Percentiles rank a stretch among this genome's conserved stretches.
phyloP scores from a whole-genome alignment of 2,113 vertebrate genomes.

The Lipotes vexillifer region DNA sequence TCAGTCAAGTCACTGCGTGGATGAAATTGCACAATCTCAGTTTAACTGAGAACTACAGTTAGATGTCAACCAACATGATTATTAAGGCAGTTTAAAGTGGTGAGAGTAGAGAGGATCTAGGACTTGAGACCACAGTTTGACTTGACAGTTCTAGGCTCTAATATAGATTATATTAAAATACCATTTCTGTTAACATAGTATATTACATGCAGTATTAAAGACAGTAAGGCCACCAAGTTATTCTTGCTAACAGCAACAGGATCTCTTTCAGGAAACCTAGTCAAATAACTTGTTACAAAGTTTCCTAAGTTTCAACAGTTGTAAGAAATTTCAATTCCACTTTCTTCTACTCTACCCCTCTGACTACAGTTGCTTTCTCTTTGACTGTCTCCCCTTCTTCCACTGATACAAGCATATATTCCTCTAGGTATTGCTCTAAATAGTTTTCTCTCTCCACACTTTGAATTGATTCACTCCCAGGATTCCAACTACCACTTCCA shows the following conservation, averaged over 20 bases:
- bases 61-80: background rate
- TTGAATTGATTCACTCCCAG: conserved; percentile 48
- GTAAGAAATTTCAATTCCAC: background rate
- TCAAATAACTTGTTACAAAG: conserved; percentile 20
- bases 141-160: background rate
- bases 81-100: background rate
- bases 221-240: background rate
- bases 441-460: conserved; percentile 31
- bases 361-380: background rate
- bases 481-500: conserved; percentile 53
- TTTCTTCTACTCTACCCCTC: background rate
- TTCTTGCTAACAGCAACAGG: background rate
- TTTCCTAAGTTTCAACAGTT: background rate
- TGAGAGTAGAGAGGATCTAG: background rate
- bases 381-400: background rate
- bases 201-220: background rate
- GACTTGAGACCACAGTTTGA: background rate
- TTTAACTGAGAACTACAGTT: background rate
- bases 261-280: background rate
- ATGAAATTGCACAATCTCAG: background rate
- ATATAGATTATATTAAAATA: background rate
- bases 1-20: background rate
- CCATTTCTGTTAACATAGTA: conserved; percentile 10
- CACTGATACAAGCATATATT: background rate
- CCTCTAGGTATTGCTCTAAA: conserved; percentile 16